These are phyloP conservation scores for Silurus lanzhouensis DNA, from an alignment of 2,797 vertebrate genomes.

Conservation along the genomic window DNA sequence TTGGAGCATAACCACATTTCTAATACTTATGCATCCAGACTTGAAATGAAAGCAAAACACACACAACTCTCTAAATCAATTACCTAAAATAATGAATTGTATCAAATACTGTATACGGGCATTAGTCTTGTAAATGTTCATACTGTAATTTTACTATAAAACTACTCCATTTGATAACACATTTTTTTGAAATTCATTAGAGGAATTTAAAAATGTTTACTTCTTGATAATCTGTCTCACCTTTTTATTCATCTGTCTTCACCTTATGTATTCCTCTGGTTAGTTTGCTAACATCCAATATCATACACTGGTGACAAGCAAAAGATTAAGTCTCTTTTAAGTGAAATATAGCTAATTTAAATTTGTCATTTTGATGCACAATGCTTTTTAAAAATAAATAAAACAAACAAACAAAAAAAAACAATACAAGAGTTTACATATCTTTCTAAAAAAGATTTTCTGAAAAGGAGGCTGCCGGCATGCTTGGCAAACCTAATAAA, in stretches of 20 bases:
- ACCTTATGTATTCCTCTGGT: background rate
- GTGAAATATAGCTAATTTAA: background rate
- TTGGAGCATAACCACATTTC: background rate
- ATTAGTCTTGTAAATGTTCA: background rate
- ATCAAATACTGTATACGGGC: background rate
- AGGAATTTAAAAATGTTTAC: background rate
- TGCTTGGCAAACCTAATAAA: background rate
- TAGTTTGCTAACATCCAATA: background rate
- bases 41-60: background rate
- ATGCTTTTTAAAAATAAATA: background rate
- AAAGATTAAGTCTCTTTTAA: background rate
- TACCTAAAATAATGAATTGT: background rate
- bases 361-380: background rate
- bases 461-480: background rate
- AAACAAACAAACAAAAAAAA: background rate
- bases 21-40: background rate
- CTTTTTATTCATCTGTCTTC: background rate
- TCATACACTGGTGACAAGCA: background rate
- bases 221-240: background rate
- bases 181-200: background rate
- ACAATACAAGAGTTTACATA: background rate
- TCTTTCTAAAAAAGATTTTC: background rate
- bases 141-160: background rate
- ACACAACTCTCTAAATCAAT: background rate
- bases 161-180: background rate